Percentiles rank a stretch among this genome's conserved stretches.
Evolutionary conservation across 2,888 invertebrate species (phyloP).

Genomic region (Melolontha melolontha): DNA sequence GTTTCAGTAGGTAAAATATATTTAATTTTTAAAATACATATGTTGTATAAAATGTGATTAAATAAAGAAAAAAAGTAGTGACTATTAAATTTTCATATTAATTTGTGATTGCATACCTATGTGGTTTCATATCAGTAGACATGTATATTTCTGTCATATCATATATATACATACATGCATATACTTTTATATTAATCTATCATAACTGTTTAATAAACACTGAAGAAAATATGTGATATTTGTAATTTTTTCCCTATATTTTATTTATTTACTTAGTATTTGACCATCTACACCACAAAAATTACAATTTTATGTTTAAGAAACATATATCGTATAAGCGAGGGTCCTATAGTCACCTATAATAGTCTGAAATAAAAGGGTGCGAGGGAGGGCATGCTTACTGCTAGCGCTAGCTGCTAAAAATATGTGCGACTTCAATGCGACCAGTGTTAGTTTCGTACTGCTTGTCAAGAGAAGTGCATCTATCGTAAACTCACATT

Average conservation of each 20-base stretch:
- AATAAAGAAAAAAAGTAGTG: conserved; percentile 8
- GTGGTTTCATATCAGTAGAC: conserved; percentile 42
- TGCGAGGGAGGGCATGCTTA: too few relatives aligned
- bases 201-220: conserved; percentile 46
- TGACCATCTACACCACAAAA: not conserved
- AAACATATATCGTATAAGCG: too few relatives aligned
- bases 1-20: too few relatives aligned
- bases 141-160: conserved; percentile 48
- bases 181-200: conserved; percentile 47
- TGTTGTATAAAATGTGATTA: not conserved
- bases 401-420: too few relatives aligned
- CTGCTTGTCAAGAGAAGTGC: too few relatives aligned
- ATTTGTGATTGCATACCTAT: conserved; percentile 36
- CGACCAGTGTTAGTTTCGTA: too few relatives aligned
- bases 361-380: too few relatives aligned
- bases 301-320: conserved; percentile 21
- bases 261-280: not conserved
- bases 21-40: not conserved
- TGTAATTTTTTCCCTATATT: not conserved
- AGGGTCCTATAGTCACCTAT: too few relatives aligned
- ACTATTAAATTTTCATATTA: conserved; percentile 31
- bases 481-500: too few relatives aligned
- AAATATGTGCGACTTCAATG: too few relatives aligned
- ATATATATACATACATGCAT: conserved; percentile 38
- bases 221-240: conserved; percentile 26